Conservation (phyloP, 1,140 invertebrate genomes). For the Zaprionus inermis region DNA sequence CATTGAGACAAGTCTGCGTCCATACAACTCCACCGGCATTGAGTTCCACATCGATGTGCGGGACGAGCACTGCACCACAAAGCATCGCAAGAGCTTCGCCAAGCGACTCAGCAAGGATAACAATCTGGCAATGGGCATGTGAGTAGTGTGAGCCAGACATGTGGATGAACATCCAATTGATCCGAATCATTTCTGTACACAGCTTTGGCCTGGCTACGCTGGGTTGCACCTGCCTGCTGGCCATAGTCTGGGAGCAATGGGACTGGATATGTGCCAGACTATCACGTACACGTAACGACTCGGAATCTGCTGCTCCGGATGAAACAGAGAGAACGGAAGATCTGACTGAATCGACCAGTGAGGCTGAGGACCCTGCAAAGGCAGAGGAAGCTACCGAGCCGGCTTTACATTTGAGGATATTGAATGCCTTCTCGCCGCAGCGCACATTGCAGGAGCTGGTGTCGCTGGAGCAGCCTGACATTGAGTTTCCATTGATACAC, state of each 20-base stretch:
- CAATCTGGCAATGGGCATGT: constrained; percentile 84
- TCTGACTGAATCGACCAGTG: not conserved
- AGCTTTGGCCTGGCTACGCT: constrained; percentile 34
- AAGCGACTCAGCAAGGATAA: constrained; percentile 84
- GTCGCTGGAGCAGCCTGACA: constrained; percentile 30
- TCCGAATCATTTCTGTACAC: not conserved
- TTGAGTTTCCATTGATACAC: constrained; percentile 85
- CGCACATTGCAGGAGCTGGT: constrained; percentile 72
- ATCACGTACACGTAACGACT: not conserved
- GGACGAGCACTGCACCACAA: constrained; percentile 86
- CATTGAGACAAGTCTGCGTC: constrained; percentile 85
- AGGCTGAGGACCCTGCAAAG: not conserved
- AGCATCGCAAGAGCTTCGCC: constrained; percentile 75
- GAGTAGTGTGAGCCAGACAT: constrained; percentile 50
- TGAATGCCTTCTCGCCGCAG: constrained; percentile 85
- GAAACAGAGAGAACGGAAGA: constrained; percentile 14
- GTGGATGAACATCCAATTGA: not conserved
- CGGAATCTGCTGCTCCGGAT: not conserved
- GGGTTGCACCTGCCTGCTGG: constrained; percentile 20
- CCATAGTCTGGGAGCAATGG: constrained; percentile 45
- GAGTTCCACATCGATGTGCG: constrained; percentile 86
- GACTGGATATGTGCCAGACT: constrained; percentile 30
- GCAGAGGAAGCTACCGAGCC: not conserved
- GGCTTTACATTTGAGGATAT: constrained; percentile 59
- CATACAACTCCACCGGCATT: constrained; percentile 86